Base-by-base conservation (phyloP, 2,888 invertebrate genomes). In the Fragum sueziense region DNA sequence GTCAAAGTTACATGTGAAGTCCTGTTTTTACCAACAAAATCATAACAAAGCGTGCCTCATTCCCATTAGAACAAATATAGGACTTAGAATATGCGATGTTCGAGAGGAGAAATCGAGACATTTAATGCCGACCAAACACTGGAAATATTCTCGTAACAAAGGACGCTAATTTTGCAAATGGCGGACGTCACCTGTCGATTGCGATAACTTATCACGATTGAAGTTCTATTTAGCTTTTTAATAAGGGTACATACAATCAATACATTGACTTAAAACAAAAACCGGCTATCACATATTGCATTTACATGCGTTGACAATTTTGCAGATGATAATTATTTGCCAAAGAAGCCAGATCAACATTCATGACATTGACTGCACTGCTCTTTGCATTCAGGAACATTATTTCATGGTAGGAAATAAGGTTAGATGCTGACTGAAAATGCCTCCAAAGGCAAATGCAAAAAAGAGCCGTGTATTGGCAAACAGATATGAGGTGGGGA, bases 401-500 rank as follows among this genome's bases (percentile, higher is more conserved):
- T 14, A 2, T 47, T 14, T 4, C 4, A 47, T 9, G 47, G 47
- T 47, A 2, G n/a, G n/a, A n/a, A n/a, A n/a, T n/a, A 47, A 47
- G 14, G 47, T 47, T n/a, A 9, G n/a, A 47, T 9, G 17, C n/a
- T 14, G 17, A 37, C 7, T 51, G 25, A 75, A 33, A 61, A 84
- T 83, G 80, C 72, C 80, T 29, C 70, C 73, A 11, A 78, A 51
- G 6, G 69, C 61, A 62, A 57, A 74, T 3, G 52, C 72, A 22
- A 78, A 77, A 37, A 87, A 87, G 62, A 82, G 88, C 17, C 81
- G 89, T 57, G 84, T 92, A 29, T 76, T 92, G 65, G 92, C 90
- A 29, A 92, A 93, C 80, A 87, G 93, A 75, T 93, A 93, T 84
- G 88, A 90, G 71, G 84, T 92, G 37, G 88, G 91, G 11, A 91